A percentile compares a stretch with the other conserved stretches of the same genome.
These are phyloP conservation scores for Scomber scombrus DNA, from an alignment of 2,113 vertebrate genomes.

Conservation along the genomic window DNA sequence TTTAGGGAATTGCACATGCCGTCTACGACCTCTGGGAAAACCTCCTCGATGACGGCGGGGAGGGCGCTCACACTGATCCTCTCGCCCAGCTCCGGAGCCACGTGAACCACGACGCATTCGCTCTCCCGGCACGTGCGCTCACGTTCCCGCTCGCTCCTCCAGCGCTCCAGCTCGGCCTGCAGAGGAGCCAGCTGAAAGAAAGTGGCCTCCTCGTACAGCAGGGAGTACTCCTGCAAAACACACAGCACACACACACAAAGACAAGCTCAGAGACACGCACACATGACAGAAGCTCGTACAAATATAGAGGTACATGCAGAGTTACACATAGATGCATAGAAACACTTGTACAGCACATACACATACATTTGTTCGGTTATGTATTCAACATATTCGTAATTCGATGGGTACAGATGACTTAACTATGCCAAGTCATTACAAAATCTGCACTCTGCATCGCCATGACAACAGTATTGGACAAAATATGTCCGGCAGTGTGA, in stretches of 20 bases:
- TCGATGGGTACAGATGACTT: too few relatives aligned
- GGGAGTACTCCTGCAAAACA: conserved; percentile 90
- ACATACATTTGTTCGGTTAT: too few relatives aligned
- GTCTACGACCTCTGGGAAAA: conserved; percentile 93
- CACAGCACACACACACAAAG: neutral
- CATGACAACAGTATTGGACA: too few relatives aligned
- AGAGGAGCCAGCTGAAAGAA: conserved; percentile 96
- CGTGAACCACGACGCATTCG: conserved; percentile 93
- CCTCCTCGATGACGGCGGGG: conserved; percentile 91
- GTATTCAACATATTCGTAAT: too few relatives aligned
- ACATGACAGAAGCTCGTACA: neutral
- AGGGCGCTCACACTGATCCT: conserved; percentile 92
- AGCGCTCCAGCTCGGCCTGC: conserved; percentile 91
- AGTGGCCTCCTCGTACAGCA: conserved; percentile 95
- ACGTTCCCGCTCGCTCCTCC: conserved; percentile 90
- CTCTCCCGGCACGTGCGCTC: conserved; percentile 86
- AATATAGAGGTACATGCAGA: too few relatives aligned
- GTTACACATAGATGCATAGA: too few relatives aligned
- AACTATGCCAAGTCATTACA: too few relatives aligned
- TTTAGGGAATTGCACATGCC: conserved; percentile 90
- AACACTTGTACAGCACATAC: too few relatives aligned
- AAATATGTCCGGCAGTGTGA: too few relatives aligned
- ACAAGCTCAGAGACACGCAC: neutral
- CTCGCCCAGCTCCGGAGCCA: conserved; percentile 93
- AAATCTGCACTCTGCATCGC: too few relatives aligned